These are phyloP conservation scores for Thunnus maccoyii DNA, from an alignment of 2,113 vertebrate genomes.

Conservation along the genomic window DNA sequence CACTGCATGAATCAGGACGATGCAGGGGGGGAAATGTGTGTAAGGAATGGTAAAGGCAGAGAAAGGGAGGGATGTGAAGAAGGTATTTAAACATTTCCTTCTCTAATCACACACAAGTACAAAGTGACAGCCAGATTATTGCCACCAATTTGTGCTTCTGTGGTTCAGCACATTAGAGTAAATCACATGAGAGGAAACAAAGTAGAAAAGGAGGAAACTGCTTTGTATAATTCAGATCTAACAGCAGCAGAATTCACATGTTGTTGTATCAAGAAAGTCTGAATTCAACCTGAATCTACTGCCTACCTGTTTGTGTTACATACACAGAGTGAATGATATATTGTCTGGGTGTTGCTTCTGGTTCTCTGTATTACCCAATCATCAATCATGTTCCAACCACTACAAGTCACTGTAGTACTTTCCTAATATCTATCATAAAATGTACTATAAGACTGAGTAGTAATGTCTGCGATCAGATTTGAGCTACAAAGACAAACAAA, in stretches of 20 bases:
- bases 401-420: background rate
- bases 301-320: background rate
- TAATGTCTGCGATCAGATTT: background rate
- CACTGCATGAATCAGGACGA: constrained; percentile 12
- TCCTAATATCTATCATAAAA: background rate
- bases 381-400: background rate
- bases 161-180: background rate
- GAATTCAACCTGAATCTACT: background rate
- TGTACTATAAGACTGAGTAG: background rate
- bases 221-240: background rate
- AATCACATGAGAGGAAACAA: background rate
- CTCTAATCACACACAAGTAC: background rate
- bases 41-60: constrained; percentile 9
- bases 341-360: background rate
- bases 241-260: background rate
- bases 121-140: background rate
- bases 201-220: background rate
- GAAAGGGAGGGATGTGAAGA: background rate
- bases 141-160: background rate
- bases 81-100: background rate
- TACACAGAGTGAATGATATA: background rate
- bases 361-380: background rate
- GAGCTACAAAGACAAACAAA: background rate
- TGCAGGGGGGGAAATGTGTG: constrained; percentile 6
- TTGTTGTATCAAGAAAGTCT: background rate